Base-by-base conservation (phyloP, 2,113 vertebrate species). In the Tetrao urogallus region DNA sequence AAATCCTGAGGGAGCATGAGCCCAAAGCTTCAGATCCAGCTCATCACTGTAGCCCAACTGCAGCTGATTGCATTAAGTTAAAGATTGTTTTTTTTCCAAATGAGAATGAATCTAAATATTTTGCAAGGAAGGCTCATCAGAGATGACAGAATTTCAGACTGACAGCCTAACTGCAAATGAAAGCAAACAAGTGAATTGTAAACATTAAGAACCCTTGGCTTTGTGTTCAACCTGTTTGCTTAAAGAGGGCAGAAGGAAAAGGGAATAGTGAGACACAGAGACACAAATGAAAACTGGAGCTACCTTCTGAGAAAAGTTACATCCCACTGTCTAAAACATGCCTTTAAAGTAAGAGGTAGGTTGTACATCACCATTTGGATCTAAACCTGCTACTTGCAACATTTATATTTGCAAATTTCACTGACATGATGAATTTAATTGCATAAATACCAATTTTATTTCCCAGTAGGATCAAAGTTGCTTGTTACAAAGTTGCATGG, bases 61-160 rank as follows among this genome's bases (percentile, higher is more conserved):
- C 8, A 54, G 3, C 0, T 86, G 52, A 40, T 1, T 0, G 13
- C 1, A 1, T 69, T 36, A 61, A 76, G 15, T 47, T 61, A 57
- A 58, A 88, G 32, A 56, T 0, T 2, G 1, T 4, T 19, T 54
- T 78, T 92, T 92, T 88, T 72, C 15, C 66, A 92, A 45, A 84
- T 25, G 73, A 78, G 16, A 36, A 38, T 19, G 57, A 21, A 40
- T 10, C 58, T 18, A 78, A 87, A 75, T 66, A 79, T 58, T 69
- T 94, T 73, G 28, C 32, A 64, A 43, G 64, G 27, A 90, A 48
- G 6, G 65, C 60, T 45, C 7, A 17, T 70, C 45, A 72, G 21
- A 63, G 10, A 10, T 58, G 16, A 54, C 65, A 72, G 11, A 4
- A 67, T 30, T 83, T 92, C n/a, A 94, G 94, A 45, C 27, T 34